phyloP scores from a whole-genome alignment of 2,888 invertebrate species.

The Sesia apiformis region DNA sequence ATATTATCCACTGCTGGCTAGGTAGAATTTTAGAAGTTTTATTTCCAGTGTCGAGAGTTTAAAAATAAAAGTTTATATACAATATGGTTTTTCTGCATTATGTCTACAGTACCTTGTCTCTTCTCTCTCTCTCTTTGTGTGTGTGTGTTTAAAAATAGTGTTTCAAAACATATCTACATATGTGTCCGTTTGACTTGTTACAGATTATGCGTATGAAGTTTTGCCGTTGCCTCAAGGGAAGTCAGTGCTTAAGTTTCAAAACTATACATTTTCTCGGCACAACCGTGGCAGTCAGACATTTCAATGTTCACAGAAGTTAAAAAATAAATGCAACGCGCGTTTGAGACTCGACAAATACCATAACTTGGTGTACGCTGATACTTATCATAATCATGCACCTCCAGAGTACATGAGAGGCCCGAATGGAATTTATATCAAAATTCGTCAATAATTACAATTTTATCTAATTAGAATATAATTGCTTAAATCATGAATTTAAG shows the following conservation, averaged over 20 bases:
- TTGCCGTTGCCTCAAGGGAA: slow-evolving; percentile 2
- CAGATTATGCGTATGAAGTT: neutral
- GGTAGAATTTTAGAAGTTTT: no score
- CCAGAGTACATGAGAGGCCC: slow-evolving; percentile 5
- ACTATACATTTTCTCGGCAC: slow-evolving; percentile 8
- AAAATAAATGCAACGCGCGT: neutral
- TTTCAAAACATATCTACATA: no score
- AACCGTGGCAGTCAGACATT: slow-evolving; percentile 1
- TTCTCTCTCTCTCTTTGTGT: no score
- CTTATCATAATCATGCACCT: slow-evolving; percentile 14
- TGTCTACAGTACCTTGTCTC: no score
- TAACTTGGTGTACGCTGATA: slow-evolving; percentile 1
- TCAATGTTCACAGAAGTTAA: slow-evolving; percentile 2
- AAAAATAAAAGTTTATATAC: no score
- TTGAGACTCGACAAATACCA: slow-evolving; percentile 4
- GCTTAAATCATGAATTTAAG: no score
- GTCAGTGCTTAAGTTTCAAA: slow-evolving; percentile 7
- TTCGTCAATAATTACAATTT: no score
- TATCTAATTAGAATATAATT: no score
- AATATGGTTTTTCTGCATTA: no score
- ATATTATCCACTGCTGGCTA: no score
- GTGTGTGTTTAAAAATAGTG: no score
- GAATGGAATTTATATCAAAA: neutral
- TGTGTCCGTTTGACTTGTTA: neutral
- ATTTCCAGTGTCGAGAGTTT: no score